phyloP scores from a whole-genome alignment of 2,888 invertebrate species.

The Tetragonula carbonaria region DNA sequence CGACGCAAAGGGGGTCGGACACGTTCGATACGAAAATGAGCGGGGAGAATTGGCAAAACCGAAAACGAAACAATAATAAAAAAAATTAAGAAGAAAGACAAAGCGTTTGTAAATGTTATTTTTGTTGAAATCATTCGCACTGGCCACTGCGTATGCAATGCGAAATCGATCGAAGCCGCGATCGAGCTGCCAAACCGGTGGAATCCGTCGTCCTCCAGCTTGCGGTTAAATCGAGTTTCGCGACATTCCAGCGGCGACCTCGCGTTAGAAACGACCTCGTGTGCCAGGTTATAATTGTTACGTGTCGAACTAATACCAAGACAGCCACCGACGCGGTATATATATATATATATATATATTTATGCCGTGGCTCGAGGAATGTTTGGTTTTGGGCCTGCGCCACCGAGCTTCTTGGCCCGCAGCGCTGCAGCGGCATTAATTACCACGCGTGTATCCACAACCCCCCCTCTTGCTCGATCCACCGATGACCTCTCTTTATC shows the following conservation, averaged over 20 bases:
- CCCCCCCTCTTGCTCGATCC: not conserved
- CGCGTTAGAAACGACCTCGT: constrained; percentile 53
- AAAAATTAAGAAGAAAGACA: no score
- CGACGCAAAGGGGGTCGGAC: no score
- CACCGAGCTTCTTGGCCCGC: constrained; percentile 66
- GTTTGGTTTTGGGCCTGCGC: constrained; percentile 68
- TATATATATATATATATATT: constrained; percentile 17
- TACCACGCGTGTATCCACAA: constrained; percentile 54
- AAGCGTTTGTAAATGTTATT: no score
- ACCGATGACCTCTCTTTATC: constrained; percentile 30
- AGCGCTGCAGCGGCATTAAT: constrained; percentile 64
- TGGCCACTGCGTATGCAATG: no score
- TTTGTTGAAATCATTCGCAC: no score
- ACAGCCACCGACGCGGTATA: constrained; percentile 52
- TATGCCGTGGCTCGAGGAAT: constrained; percentile 57
- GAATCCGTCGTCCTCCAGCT: not conserved
- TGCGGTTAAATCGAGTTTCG: constrained; percentile 32
- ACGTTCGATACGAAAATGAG: no score
- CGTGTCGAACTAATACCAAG: constrained; percentile 68
- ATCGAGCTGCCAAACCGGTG: not conserved
- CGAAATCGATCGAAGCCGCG: no score
- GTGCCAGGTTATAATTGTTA: constrained; percentile 66
- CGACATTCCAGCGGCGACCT: constrained; percentile 40
- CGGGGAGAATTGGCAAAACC: no score
- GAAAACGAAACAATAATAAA: no score